Percentiles rank a stretch among this genome's conserved stretches.
These are phyloP conservation scores for Balearica regulorum DNA, from an alignment of 2,797 vertebrate species.

Conservation along the genomic window DNA sequence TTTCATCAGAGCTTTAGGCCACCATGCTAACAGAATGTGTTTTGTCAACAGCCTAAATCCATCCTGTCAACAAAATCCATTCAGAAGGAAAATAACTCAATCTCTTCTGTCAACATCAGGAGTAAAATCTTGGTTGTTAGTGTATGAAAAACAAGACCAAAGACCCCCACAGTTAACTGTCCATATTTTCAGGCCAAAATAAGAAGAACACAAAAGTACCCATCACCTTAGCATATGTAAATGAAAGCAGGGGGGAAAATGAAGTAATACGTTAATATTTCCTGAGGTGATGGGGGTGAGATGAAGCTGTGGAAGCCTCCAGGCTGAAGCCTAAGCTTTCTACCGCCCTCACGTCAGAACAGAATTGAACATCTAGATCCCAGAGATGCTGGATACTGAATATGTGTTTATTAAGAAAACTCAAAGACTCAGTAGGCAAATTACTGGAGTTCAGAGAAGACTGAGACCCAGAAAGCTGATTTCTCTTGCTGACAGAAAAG, in stretches of 20 bases:
- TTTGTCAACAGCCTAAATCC: slow-evolving; percentile 63
- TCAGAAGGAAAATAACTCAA: slow-evolving; percentile 47
- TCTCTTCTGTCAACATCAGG: slow-evolving; percentile 59
- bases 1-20: slow-evolving; percentile 38
- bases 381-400: neutral
- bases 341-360: neutral
- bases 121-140: slow-evolving; percentile 13
- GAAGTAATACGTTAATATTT: neutral
- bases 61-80: slow-evolving; percentile 55
- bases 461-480: neutral
- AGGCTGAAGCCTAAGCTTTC: neutral
- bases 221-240: neutral
- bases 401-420: neutral
- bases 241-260: neutral
- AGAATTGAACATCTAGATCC: too few relatives aligned
- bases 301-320: neutral
- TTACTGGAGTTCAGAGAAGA: neutral
- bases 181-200: neutral
- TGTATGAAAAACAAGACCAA: neutral
- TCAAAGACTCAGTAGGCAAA: neutral
- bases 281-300: neutral
- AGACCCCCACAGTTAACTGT: neutral
- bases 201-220: neutral
- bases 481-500: neutral
- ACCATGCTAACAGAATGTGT: neutral